Evolutionary conservation across 2,888 invertebrate genomes (phyloP).

Genomic region (Drosophila peninsularis): DNA sequence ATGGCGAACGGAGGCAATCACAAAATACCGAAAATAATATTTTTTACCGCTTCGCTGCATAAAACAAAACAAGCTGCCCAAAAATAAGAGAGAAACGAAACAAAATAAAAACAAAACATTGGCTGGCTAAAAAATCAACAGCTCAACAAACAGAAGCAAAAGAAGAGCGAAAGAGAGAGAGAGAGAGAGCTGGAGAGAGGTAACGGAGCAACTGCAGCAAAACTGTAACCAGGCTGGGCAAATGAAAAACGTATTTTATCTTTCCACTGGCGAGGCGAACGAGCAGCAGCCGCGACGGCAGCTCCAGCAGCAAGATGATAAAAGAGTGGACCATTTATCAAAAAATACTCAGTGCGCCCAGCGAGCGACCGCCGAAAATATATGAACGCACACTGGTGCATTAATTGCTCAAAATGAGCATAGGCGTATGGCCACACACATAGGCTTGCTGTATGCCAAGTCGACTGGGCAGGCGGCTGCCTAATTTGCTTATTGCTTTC

Average conservation of each 20-base stretch:
- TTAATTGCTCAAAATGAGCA: slow-evolving; percentile 14
- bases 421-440: slow-evolving; percentile 3
- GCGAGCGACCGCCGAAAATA: slow-evolving; percentile 65
- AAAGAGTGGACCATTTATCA: slow-evolving; percentile 78
- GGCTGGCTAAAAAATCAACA: slow-evolving; percentile 63
- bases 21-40: slow-evolving; percentile 77
- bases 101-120: slow-evolving; percentile 49
- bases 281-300: slow-evolving; percentile 64
- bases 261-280: slow-evolving; percentile 66
- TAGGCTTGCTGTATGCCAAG: slow-evolving; percentile 46
- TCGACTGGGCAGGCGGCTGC: slow-evolving; percentile 14
- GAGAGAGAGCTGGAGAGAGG: slow-evolving; percentile 13
- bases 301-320: slow-evolving; percentile 79
- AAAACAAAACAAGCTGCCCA: slow-evolving; percentile 62
- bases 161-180: background rate
- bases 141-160: slow-evolving; percentile 22
- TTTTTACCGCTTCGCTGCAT: slow-evolving; percentile 73
- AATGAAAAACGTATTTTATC: slow-evolving; percentile 80
- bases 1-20: slow-evolving; percentile 70
- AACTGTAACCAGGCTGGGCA: slow-evolving; percentile 68
- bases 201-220: slow-evolving; percentile 54
- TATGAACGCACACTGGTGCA: slow-evolving; percentile 64
- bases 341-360: slow-evolving; percentile 61
- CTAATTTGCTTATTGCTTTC: slow-evolving; percentile 37
- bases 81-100: slow-evolving; percentile 31